Base-by-base conservation (phyloP, 2,797 vertebrate genomes). In the Eurystomus glaucurus region DNA sequence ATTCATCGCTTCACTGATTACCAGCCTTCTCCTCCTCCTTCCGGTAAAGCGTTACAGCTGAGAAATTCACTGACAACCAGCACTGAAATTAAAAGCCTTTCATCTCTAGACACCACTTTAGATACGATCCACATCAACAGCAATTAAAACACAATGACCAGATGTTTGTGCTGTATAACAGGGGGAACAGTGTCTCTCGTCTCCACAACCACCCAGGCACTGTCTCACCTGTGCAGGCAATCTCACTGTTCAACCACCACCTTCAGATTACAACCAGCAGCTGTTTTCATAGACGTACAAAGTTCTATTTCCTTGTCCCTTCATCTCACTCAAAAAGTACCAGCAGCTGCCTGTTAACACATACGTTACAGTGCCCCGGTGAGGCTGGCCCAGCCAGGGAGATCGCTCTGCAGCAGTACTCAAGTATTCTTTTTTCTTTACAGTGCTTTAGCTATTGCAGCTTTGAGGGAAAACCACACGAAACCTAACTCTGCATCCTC, bases 141-240 rank as follows among this genome's bases (percentile, higher is more conserved):
- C 0, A 14, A 57, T 50, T 41, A 20, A 33, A 43, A 46, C 50
- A 58, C 35, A 35, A 48, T 6, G 18, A 50, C 37, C 37, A 17
- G 7, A 19, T 39, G 15, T 51, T 75, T 39, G 39, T 18, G 9
- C 18, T 60, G 8, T 29, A 0, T 11, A 11, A 25, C 0, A 4
- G 6, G 33, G 5, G 5, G 2, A 10, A 8, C 12, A 19, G 6
- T 46, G 6, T 1, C 3, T 29, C n/a, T 75, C 33, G 66, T 5
- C 23, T 57, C 61, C 14, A 3, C 31, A 35, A 26, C 18, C 48
- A 21, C 23, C 6, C 25, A 3, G 3, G 10, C 17, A 1, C 65
- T 55, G 26, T 35, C 69, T 78, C 71, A 85, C 84, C 81, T 85
- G 26, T 23, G 13, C 19, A 28, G 62, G 37, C 58, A 39, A 12